phyloP scores from a whole-genome alignment of 2,888 invertebrate species.

The Orthonychiurus folsomi region DNA sequence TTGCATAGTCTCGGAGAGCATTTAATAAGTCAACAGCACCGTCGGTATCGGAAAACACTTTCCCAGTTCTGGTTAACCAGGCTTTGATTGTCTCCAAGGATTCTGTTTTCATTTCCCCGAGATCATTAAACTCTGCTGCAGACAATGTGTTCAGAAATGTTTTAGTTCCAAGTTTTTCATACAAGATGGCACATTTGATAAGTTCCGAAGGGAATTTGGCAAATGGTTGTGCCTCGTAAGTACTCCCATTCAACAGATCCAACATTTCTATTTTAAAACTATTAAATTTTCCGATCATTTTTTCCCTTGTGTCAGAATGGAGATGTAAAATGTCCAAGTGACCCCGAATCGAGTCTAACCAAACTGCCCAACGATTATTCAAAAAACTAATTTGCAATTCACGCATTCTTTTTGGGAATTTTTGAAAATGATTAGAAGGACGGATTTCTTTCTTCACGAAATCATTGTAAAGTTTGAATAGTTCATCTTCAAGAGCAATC shows the following conservation, averaged over 20 bases:
- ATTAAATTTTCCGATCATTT: neutral
- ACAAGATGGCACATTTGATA: neutral
- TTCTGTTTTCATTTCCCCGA: neutral
- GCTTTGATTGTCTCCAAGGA: neutral
- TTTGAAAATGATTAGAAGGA: neutral
- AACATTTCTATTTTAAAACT: neutral
- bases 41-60: too few relatives aligned
- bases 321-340: neutral
- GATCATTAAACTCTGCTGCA: neutral
- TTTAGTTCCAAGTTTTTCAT: constrained; percentile 2
- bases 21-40: too few relatives aligned
- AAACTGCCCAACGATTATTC: constrained; percentile 9
- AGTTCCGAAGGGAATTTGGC: constrained; percentile 5
- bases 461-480: neutral
- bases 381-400: constrained; percentile 4
- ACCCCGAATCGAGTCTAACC: constrained; percentile 3
- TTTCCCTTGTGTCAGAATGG: neutral
- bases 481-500: neutral
- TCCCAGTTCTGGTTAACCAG: neutral
- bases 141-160: neutral
- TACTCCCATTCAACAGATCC: neutral
- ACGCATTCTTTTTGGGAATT: neutral
- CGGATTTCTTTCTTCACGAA: neutral
- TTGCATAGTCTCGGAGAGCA: too few relatives aligned
- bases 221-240: neutral